Evolutionary conservation across 2,888 invertebrate species (phyloP), one percentile per base, ranked within the genome.

Genomic region (Merodon equestris): DNA sequence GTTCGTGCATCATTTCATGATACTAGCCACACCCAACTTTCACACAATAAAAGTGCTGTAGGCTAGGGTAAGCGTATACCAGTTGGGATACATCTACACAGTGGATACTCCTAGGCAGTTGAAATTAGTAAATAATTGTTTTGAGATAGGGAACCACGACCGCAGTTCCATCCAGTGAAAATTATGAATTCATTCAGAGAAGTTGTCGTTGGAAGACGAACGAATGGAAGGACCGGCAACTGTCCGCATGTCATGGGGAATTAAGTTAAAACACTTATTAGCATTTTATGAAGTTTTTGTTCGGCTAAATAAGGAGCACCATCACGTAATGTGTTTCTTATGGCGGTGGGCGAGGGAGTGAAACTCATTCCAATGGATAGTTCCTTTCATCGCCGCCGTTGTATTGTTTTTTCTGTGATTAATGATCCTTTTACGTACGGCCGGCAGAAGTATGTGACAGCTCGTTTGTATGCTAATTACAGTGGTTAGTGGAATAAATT

Each of bases 221-320:
- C 13, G 48, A 12, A n/a, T 9, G 9, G 0, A 34, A 27, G 34
- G 14, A 48, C 9, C n/a, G 54, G 1, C 50, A 38, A 14, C 54
- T 34, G 47, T 71, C 34, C 42, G 60, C 74, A 61, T 74, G 74
- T 74, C 56, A 74, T 67, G 68, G 74, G 68, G 47, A 73, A 74
- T 74, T 68, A 68, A 74, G 68, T 74, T 68, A 74, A 74, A 61
- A 74, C 27, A 61, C 74, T 68, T 68, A 74, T 74, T 68, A 74
- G 74, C 74, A 74, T 74, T 67, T 74, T 74, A 74, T 68, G 61
- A 74, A 68, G 50, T 74, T 74, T 74, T 68, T 50, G 60, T 50
- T 50, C 12, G 48, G 56, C 60, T 74, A 56, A 61, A 56, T 61
- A 68, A 60, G 58, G 56, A 61, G 61, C 68, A 27, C 27, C 27